Evolutionary conservation across 1,140 invertebrate species (phyloP).

Genomic region (Drosophila nebulosa): DNA sequence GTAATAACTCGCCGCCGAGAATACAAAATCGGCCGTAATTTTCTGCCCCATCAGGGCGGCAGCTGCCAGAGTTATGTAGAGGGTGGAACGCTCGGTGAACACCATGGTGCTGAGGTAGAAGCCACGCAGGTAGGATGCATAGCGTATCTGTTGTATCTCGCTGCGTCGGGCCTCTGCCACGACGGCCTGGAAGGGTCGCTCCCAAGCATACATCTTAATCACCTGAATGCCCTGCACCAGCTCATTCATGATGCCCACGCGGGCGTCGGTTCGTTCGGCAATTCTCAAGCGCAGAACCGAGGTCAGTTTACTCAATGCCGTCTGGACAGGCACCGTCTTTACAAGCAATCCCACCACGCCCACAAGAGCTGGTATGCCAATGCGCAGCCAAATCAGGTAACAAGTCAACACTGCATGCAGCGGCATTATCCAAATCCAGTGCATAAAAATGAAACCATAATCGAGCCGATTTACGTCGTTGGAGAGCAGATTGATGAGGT

Average conservation of each 20-base stretch:
- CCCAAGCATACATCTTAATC: slow-evolving; percentile 92
- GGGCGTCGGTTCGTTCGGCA: slow-evolving; percentile 85
- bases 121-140: slow-evolving; percentile 87
- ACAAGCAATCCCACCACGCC: slow-evolving; percentile 85
- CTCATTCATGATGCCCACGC: slow-evolving; percentile 91
- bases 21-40: slow-evolving; percentile 87
- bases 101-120: slow-evolving; percentile 86
- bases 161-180: slow-evolving; percentile 82
- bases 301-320: slow-evolving; percentile 83
- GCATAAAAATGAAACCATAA: slow-evolving; percentile 83
- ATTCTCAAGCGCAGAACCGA: slow-evolving; percentile 82
- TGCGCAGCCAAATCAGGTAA: slow-evolving; percentile 86
- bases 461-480: slow-evolving; percentile 89
- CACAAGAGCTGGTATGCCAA: slow-evolving; percentile 86
- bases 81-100: slow-evolving; percentile 87
- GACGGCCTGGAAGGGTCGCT: slow-evolving; percentile 85
- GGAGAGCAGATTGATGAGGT: slow-evolving; percentile 91
- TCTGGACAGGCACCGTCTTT: slow-evolving; percentile 86
- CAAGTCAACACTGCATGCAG: slow-evolving; percentile 84
- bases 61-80: slow-evolving; percentile 88
- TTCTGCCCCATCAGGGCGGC: slow-evolving; percentile 86
- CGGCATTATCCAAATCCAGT: slow-evolving; percentile 87
- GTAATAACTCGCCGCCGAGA: slow-evolving; percentile 87
- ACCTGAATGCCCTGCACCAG: slow-evolving; percentile 87
- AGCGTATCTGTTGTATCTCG: slow-evolving; percentile 87